Evolutionary conservation across 2,888 invertebrate species (phyloP).

Genomic region (Baronia brevicornis): DNA sequence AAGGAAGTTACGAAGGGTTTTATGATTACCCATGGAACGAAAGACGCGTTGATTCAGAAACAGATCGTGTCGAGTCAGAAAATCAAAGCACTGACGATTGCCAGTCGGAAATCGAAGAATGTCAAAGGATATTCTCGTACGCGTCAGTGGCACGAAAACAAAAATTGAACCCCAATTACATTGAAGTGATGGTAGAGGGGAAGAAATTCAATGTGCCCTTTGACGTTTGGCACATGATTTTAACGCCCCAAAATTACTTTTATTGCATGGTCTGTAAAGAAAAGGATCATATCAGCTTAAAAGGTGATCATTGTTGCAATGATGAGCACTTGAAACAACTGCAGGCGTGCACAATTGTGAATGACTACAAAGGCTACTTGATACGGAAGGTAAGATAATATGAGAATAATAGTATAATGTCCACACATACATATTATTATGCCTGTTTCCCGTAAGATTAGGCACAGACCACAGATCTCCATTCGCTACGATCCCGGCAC

Average conservation of each 20-base stretch:
- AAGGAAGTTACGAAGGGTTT: slow-evolving; percentile 2
- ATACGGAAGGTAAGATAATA: slow-evolving; percentile 30
- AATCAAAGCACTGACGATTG: slow-evolving; percentile 7
- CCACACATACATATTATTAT: too few species aligned
- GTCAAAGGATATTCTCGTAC: slow-evolving; percentile 23
- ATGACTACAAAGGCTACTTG: slow-evolving; percentile 19
- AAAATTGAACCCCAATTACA: slow-evolving; percentile 17
- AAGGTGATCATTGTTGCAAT: slow-evolving; percentile 22
- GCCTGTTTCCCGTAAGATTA: too few species aligned
- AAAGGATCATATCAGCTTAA: slow-evolving; percentile 11
- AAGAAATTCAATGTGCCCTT: slow-evolving; percentile 24
- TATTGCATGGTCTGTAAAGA: slow-evolving; percentile 33
- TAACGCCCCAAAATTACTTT: slow-evolving; percentile 16
- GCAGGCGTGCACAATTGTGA: slow-evolving; percentile 17
- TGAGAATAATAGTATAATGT: too few species aligned
- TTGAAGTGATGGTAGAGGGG: slow-evolving; percentile 24
- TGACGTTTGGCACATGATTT: slow-evolving; percentile 34
- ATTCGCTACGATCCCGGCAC: too few species aligned
- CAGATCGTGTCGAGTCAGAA: slow-evolving; percentile 3
- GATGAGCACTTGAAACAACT: slow-evolving; percentile 21
- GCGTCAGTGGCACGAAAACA: slow-evolving; percentile 29
- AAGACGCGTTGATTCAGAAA: background rate
- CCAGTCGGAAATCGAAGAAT: slow-evolving; percentile 3
- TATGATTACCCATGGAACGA: too few species aligned
- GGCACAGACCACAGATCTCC: too few species aligned